A percentile compares a stretch with the other conserved stretches of the same genome.
phyloP scores from a whole-genome alignment of 2,888 invertebrate species.

The Meliscaeva auricollis region DNA sequence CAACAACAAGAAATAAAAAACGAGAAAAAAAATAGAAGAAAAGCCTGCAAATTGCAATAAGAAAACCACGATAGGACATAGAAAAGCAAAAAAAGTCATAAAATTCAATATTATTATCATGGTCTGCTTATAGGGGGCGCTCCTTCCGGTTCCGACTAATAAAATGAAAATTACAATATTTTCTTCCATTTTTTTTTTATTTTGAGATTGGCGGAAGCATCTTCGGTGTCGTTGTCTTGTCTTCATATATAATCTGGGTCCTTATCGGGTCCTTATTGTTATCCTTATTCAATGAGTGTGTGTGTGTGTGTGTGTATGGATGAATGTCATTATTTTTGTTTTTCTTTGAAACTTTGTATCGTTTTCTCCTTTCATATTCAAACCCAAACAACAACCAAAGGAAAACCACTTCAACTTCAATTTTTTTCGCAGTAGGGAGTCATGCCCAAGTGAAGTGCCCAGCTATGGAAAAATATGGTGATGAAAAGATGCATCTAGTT shows the following conservation, averaged over 20 bases:
- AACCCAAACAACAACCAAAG: background rate
- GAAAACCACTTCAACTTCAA: background rate
- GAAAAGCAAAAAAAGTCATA: constrained; percentile 57
- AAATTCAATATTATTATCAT: constrained; percentile 69
- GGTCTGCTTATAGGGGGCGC: constrained; percentile 46
- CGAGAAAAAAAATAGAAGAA: background rate
- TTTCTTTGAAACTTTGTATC: constrained; percentile 43
- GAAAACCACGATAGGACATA: constrained; percentile 19
- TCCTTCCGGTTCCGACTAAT: constrained; percentile 52
- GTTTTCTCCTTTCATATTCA: background rate
- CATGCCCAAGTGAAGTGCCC: constrained; percentile 5
- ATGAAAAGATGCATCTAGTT: constrained; percentile 56
- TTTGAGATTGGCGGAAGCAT: background rate
- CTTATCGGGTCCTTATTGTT: constrained; percentile 56
- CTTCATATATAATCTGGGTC: constrained; percentile 24
- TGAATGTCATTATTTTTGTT: constrained; percentile 52
- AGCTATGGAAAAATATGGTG: constrained; percentile 32
- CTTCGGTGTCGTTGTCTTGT: background rate
- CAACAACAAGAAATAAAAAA: background rate
- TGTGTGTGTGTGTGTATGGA: constrained; percentile 4
- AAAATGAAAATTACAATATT: constrained; percentile 74
- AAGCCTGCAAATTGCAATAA: constrained; percentile 33
- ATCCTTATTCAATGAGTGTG: constrained; percentile 43
- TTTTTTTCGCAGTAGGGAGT: background rate
- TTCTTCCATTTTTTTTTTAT: background rate